Evolutionary conservation across 2,888 invertebrate species (phyloP).

Genomic region (Dastarcus helophoroides): DNA sequence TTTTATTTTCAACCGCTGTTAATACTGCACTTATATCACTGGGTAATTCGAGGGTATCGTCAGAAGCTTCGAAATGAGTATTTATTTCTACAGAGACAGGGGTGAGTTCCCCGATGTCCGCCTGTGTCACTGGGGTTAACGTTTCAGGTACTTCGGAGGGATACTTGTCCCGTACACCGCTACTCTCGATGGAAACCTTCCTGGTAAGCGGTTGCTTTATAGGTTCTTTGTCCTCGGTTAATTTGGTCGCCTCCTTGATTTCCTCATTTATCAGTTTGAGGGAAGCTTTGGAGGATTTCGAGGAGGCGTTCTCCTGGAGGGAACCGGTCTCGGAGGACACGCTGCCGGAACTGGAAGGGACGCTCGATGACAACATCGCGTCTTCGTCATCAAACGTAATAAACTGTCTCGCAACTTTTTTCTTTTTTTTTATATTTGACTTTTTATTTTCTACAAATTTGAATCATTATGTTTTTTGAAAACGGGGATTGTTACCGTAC

Average conservation of each 20-base stretch:
- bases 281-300: conserved; percentile 12
- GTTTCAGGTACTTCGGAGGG: conserved; percentile 22
- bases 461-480: neutral
- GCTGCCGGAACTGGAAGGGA: conserved; percentile 30
- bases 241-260: conserved; percentile 4
- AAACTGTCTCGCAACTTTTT: conserved; percentile 47
- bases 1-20: conserved; percentile 31
- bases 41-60: conserved; percentile 31
- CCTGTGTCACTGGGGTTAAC: conserved; percentile 38
- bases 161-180: conserved; percentile 30
- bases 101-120: conserved; percentile 39
- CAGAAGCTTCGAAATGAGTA: conserved; percentile 24
- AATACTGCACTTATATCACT: conserved; percentile 33
- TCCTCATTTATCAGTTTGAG: conserved; percentile 18
- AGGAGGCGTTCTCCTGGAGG: conserved; percentile 16
- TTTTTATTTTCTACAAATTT: conserved; percentile 5
- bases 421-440: conserved; percentile 41
- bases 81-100: conserved; percentile 34
- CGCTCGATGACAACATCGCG: conserved; percentile 30
- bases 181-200: conserved; percentile 30
- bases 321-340: conserved; percentile 25
- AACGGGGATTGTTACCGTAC: conserved; percentile 25
- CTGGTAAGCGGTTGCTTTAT: conserved; percentile 12
- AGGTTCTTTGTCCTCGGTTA: conserved; percentile 12
- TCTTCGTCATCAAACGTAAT: conserved; percentile 59